Evolutionary conservation across 2,113 vertebrate species (phyloP), one percentile per base, ranked within the genome.

Genomic region (Cheilinus undulatus): DNA sequence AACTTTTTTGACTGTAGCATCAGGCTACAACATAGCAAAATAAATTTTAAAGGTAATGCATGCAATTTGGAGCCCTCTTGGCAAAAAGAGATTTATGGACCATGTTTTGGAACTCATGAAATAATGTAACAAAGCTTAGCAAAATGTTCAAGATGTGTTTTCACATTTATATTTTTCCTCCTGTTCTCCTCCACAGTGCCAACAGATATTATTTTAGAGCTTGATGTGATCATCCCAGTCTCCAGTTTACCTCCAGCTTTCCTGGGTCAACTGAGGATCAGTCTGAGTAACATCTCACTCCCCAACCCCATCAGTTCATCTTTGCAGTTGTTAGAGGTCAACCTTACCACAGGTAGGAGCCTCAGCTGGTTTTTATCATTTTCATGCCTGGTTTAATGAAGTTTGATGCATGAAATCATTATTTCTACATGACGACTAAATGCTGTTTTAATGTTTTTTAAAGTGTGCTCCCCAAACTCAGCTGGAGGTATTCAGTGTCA

Each of bases 281-380:
- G 0, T 13, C 20, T 86, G 67, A 2, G 0, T 27, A 22, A 2
- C 42, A 0, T 61, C 4, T 1, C 2, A 1, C 12, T 76, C 1
- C 78, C 34, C 7, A 3, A 1, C 4, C 12, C 0, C 15, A 9
- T 77, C 61, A 51, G 20, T 10, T 3, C 7, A 7, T 52, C 38
- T 51, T 17, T 83, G 0, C 3, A 2, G 12, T 3, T 84, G 15
- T 9, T 0, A 32, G n/a, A 62, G 4, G 0, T 84, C 1, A 30
- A 52, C 58, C 45, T 88, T 23, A 90, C 86, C 6, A 87, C 85
- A 76, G 82, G 85, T 87, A 24, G 62, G 27, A 52, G 9, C 17
- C 6, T 19, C 23, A 15, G 4, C 22, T 46, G 46, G 3, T 12
- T 65, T 42, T 7, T 3, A 3, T 17, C 24, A 7, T 32, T 1